phyloP scores from a whole-genome alignment of 2,888 invertebrate genomes.

The Acrobasis suavella region DNA sequence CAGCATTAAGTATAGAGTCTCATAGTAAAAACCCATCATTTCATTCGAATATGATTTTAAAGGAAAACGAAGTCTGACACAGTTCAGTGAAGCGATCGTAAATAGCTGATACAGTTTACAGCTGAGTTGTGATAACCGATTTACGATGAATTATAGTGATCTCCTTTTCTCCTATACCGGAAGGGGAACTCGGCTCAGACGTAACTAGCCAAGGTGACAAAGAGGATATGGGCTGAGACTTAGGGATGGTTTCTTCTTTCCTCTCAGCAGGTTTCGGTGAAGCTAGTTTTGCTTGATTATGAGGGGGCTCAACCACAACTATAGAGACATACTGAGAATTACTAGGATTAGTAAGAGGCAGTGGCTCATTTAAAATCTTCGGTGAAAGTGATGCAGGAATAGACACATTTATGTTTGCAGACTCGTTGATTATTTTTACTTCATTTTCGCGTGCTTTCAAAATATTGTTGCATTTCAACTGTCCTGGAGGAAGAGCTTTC shows the following conservation, averaged over 20 bases:
- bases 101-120: slow-evolving; percentile 53
- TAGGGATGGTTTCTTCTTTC: slow-evolving; percentile 77
- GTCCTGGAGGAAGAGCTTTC: slow-evolving; percentile 92
- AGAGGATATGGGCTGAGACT: slow-evolving; percentile 84
- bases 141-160: slow-evolving; percentile 90
- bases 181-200: slow-evolving; percentile 86
- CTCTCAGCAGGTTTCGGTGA: slow-evolving; percentile 76
- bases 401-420: slow-evolving; percentile 68
- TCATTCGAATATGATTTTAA: background rate
- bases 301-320: slow-evolving; percentile 75
- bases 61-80: background rate
- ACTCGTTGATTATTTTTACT: slow-evolving; percentile 74
- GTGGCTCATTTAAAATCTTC: slow-evolving; percentile 80
- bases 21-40: background rate
- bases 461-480: slow-evolving; percentile 95
- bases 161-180: slow-evolving; percentile 84
- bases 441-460: slow-evolving; percentile 89
- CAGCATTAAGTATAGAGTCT: background rate
- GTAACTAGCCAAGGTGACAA: slow-evolving; percentile 92
- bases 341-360: slow-evolving; percentile 66
- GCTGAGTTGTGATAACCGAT: slow-evolving; percentile 93
- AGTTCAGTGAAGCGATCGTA: background rate
- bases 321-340: slow-evolving; percentile 78
- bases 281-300: slow-evolving; percentile 58
- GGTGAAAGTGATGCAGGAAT: slow-evolving; percentile 76